These are phyloP conservation scores for Morone chrysops DNA, from an alignment of 2,113 vertebrate genomes.

Conservation along the genomic window DNA sequence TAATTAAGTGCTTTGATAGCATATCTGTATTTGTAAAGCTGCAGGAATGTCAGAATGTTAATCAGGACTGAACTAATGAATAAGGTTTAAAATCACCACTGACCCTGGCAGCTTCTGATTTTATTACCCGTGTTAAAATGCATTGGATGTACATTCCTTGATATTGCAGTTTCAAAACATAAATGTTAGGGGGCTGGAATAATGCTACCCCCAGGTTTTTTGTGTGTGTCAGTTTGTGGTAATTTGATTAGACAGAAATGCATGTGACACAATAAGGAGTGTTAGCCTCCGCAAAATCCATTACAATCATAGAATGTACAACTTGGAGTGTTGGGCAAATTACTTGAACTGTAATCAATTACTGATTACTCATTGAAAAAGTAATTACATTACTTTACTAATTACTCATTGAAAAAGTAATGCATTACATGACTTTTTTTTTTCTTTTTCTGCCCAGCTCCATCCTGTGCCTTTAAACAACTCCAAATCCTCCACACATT, in stretches of 20 bases:
- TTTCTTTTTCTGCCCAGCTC: not conserved
- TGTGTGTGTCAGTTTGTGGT: not conserved
- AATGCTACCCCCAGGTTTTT: not conserved
- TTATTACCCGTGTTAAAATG: not conserved
- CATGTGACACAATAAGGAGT: not conserved
- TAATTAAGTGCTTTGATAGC: constrained; percentile 29
- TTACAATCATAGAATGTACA: not conserved
- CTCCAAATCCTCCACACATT: not conserved
- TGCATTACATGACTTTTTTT: not conserved
- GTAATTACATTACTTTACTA: not conserved
- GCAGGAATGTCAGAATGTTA: constrained; percentile 36
- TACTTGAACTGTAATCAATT: not conserved
- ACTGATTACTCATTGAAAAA: not conserved
- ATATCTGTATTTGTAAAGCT: constrained; percentile 42
- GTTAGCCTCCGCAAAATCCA: not conserved
- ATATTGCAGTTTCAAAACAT: not conserved
- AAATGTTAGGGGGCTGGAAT: not conserved
- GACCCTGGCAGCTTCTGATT: not conserved
- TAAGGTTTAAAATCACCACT: constrained; percentile 15
- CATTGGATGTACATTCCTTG: not conserved
- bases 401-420: not conserved
- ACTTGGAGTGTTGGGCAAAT: not conserved
- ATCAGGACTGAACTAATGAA: constrained; percentile 5
- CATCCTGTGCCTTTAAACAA: not conserved
- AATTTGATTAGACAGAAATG: not conserved